Evolutionary conservation across 2,797 vertebrate genomes (phyloP).

Genomic region (Danio albolineatus): DNA sequence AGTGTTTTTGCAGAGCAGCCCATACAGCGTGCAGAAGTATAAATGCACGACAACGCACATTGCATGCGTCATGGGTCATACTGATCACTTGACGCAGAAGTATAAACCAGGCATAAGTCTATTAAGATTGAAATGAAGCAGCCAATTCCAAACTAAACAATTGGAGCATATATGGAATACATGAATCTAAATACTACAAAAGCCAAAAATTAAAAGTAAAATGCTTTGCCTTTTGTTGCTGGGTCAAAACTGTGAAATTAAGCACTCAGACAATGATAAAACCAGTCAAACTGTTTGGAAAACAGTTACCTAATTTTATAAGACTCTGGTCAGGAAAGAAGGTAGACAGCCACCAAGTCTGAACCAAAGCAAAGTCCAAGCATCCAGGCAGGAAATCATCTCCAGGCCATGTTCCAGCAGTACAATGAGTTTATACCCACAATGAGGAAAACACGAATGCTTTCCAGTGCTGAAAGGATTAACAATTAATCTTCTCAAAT

Average conservation of each 20-base stretch:
- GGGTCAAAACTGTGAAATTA: neutral
- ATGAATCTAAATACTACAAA: constrained; percentile 18
- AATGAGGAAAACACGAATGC: constrained; percentile 23
- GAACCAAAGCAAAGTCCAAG: constrained; percentile 21
- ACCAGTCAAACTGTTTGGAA: neutral
- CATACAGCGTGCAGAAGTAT: too few species aligned
- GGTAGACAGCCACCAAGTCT: constrained; percentile 9
- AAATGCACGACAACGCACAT: too few species aligned
- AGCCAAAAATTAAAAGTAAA: constrained; percentile 15
- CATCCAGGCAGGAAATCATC: constrained; percentile 28
- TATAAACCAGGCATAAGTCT: too few species aligned
- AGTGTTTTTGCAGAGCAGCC: too few species aligned
- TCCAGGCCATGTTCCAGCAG: constrained; percentile 11
- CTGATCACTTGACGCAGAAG: too few species aligned
- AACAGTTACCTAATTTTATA: neutral
- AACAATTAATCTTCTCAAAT: constrained; percentile 8
- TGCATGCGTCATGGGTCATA: too few species aligned
- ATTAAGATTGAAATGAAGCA: constrained; percentile 1
- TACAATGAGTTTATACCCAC: constrained; percentile 19
- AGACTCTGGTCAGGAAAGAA: constrained; percentile 21
- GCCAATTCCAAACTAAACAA: neutral
- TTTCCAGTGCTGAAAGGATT: constrained; percentile 15
- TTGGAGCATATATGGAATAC: neutral
- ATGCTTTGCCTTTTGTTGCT: neutral
- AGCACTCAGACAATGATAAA: constrained; percentile 13